phyloP scores from a whole-genome alignment of 2,888 invertebrate genomes.

The Nezara viridula region DNA sequence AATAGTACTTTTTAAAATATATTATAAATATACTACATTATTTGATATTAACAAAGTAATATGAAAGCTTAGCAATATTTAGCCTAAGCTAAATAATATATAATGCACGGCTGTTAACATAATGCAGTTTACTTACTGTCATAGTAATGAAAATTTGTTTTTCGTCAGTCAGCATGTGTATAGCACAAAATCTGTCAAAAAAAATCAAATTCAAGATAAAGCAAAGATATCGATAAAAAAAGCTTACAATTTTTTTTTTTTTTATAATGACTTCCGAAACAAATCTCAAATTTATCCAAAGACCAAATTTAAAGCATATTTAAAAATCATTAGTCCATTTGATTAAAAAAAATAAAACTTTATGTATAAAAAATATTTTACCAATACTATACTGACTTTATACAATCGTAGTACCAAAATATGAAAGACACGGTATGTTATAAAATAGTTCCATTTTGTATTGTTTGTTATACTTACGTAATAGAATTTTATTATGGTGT shows the following conservation, averaged over 20 bases:
- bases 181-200: conserved; percentile 31
- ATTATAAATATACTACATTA: neutral
- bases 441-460: too few relatives aligned
- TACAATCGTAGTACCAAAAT: too few relatives aligned
- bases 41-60: neutral
- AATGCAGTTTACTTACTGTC: conserved; percentile 33
- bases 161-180: conserved; percentile 17
- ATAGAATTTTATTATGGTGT: too few relatives aligned
- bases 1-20: neutral
- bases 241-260: neutral
- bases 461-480: too few relatives aligned
- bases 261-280: neutral
- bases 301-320: neutral
- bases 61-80: conserved; percentile 8
- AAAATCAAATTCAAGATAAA: conserved; percentile 25
- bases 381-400: too few relatives aligned
- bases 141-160: neutral
- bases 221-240: neutral
- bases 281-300: neutral
- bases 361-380: too few relatives aligned
- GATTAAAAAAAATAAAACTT: too few relatives aligned
- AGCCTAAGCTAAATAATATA: conserved; percentile 4
- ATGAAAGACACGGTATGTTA: too few relatives aligned
- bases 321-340: too few relatives aligned
- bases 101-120: neutral